Evolutionary conservation across 2,113 vertebrate species (phyloP).

Genomic region (Antennarius striatus): DNA sequence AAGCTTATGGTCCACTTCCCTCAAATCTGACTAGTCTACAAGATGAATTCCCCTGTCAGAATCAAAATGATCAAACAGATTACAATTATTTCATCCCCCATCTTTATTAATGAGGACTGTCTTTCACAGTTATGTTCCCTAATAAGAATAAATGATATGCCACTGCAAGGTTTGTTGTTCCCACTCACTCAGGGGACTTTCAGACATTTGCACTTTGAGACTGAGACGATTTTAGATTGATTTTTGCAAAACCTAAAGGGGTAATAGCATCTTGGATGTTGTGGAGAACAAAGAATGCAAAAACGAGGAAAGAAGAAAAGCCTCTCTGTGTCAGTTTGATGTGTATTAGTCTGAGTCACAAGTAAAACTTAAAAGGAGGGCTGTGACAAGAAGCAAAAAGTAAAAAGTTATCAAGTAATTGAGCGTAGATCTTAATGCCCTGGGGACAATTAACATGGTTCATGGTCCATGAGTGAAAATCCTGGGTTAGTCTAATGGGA

Average conservation of each 20-base stretch:
- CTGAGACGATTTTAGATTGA: conserved; percentile 61
- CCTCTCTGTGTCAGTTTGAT: conserved; percentile 38
- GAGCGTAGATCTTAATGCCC: conserved; percentile 70
- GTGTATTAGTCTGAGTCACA: conserved; percentile 42
- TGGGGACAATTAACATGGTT: conserved; percentile 74
- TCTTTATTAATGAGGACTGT: conserved; percentile 86
- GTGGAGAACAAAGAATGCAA: conserved; percentile 57
- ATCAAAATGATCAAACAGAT: conserved; percentile 86
- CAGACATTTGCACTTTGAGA: conserved; percentile 66
- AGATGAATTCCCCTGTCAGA: conserved; percentile 85
- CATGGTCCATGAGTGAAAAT: conserved; percentile 73
- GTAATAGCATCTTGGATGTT: conserved; percentile 56
- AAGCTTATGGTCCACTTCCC: conserved; percentile 84
- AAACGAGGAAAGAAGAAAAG: neutral
- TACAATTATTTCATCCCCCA: conserved; percentile 84
- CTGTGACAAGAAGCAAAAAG: conserved; percentile 65
- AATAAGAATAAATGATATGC: conserved; percentile 85
- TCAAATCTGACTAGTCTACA: conserved; percentile 78
- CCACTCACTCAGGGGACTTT: conserved; percentile 62
- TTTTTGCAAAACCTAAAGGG: conserved; percentile 56
- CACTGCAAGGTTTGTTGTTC: conserved; percentile 79
- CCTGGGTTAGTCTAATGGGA: conserved; percentile 68
- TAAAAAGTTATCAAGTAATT: conserved; percentile 74
- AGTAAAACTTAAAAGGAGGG: conserved; percentile 66
- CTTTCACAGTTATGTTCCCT: conserved; percentile 82